phyloP scores from a whole-genome alignment of 2,888 invertebrate species.

The Temnothorax rugatulus region DNA sequence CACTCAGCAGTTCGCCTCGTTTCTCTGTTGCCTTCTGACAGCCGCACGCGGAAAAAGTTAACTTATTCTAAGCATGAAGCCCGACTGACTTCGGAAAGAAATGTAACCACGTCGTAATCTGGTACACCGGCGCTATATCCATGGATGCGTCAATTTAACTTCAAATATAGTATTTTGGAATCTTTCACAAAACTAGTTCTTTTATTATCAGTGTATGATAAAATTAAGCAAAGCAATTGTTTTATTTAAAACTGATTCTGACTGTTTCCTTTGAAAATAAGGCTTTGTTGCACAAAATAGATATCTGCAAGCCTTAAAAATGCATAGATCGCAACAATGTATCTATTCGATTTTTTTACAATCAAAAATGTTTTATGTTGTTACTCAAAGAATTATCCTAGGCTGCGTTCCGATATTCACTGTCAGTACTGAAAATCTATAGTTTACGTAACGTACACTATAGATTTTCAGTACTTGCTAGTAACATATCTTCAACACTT shows the following conservation, averaged over 20 bases:
- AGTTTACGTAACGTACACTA: no score
- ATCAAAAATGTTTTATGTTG: not conserved
- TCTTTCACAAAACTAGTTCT: not conserved
- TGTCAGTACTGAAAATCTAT: no score
- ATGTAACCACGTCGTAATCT: conserved; percentile 25
- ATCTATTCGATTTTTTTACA: not conserved
- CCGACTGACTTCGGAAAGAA: conserved; percentile 66
- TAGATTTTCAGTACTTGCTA: no score
- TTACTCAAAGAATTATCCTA: not conserved
- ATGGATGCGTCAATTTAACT: conserved; percentile 38
- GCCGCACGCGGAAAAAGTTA: conserved; percentile 72
- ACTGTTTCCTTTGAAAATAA: not conserved
- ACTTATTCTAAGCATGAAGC: conserved; percentile 76
- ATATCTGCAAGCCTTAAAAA: not conserved
- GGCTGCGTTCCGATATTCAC: no score
- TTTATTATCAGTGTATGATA: not conserved
- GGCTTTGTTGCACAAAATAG: not conserved
- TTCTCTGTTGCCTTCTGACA: conserved; percentile 69
- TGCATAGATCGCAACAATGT: not conserved
- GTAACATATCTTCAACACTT: not conserved
- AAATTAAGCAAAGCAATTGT: not conserved
- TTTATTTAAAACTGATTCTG: not conserved
- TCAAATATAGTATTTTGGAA: not conserved
- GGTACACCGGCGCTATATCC: not conserved
- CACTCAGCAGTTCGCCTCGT: conserved; percentile 46